Evolutionary conservation across 1,140 invertebrate species (phyloP).

Genomic region (Mamestra configurata): DNA sequence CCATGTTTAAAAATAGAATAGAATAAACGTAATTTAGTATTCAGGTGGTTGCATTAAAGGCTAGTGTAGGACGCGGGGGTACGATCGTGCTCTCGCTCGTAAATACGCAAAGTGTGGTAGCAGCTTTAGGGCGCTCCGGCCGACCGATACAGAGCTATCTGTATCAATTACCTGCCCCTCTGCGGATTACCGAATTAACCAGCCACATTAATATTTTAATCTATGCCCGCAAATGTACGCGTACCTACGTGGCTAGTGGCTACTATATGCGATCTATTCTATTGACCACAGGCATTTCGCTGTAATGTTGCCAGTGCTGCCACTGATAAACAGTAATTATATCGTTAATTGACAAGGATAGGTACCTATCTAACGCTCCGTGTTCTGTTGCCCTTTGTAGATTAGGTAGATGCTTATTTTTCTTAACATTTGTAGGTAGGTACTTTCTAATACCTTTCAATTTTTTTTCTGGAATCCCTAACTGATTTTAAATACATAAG

Average conservation of each 20-base stretch:
- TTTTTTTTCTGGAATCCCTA: too few relatives aligned
- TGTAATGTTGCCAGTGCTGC: constrained; percentile 22
- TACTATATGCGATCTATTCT: constrained; percentile 40
- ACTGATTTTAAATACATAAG: too few relatives aligned
- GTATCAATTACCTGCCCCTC: constrained; percentile 56
- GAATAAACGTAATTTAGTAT: neutral
- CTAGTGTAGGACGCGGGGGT: neutral
- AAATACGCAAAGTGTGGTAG: constrained; percentile 35
- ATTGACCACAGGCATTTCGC: constrained; percentile 28
- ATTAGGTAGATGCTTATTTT: too few relatives aligned
- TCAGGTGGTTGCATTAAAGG: neutral
- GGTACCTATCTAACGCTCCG: too few relatives aligned
- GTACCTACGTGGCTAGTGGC: neutral
- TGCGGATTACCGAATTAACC: constrained; percentile 60
- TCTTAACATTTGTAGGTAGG: too few relatives aligned
- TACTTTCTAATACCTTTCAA: too few relatives aligned
- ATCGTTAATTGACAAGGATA: neutral
- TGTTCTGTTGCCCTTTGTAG: too few relatives aligned
- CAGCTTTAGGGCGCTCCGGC: constrained; percentile 26
- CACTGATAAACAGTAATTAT: constrained; percentile 23
- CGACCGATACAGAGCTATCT: constrained; percentile 47
- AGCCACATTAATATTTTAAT: constrained; percentile 59
- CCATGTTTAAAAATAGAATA: neutral
- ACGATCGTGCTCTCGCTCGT: neutral
- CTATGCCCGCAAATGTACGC: constrained; percentile 44